Conservation (phyloP, 2,888 invertebrate species). For the Carcina quercana region DNA sequence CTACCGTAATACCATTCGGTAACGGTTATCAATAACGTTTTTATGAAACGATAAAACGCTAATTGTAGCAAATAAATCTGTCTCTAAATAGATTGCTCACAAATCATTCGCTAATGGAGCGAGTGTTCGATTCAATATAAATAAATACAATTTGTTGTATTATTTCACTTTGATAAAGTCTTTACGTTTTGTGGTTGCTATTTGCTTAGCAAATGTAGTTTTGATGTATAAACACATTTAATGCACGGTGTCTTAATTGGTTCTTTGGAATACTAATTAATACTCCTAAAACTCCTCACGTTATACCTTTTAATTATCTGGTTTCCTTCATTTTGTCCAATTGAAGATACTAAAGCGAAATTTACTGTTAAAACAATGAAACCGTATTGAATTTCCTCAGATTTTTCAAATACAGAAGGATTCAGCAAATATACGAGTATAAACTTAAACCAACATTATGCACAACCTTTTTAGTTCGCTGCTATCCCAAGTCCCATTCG, state of each 20-base stretch:
- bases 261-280: too few relatives aligned
- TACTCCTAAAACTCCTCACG: too few relatives aligned
- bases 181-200: too few relatives aligned
- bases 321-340: too few relatives aligned
- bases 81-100: constrained; percentile 7
- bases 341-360: too few relatives aligned
- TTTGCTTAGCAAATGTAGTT: too few relatives aligned
- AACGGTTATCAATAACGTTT: constrained; percentile 3
- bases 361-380: constrained; percentile 6
- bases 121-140: constrained; percentile 4
- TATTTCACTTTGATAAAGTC: too few relatives aligned
- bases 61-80: constrained; percentile 13
- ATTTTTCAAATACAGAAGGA: too few relatives aligned
- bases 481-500: constrained; percentile 25
- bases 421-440: constrained; percentile 22
- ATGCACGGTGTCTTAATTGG: too few relatives aligned
- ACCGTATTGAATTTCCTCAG: too few relatives aligned
- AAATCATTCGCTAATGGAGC: constrained; percentile 13
- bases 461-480: constrained; percentile 24
- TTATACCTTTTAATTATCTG: too few relatives aligned
- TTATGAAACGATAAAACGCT: constrained; percentile 11
- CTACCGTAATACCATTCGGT: constrained; percentile 4
- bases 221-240: too few relatives aligned
- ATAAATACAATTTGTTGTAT: constrained; percentile 4
- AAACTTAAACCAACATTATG: constrained; percentile 22